Conservation (phyloP, 2,797 vertebrate species). For the Streptopelia turtur region DNA sequence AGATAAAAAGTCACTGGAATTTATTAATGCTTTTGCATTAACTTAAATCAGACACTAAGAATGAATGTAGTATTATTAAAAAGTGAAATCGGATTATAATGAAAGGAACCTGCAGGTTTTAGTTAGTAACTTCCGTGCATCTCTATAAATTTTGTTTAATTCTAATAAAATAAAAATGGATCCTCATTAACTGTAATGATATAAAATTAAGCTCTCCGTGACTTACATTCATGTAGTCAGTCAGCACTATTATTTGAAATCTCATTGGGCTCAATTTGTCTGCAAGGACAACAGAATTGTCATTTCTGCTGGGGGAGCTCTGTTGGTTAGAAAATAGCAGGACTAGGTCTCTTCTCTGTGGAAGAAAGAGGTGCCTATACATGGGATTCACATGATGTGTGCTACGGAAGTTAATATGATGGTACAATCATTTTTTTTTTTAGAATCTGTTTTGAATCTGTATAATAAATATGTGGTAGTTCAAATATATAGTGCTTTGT, state of each 20-base stretch:
- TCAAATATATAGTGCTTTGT: background rate
- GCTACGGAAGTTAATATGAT: background rate
- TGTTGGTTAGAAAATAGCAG: background rate
- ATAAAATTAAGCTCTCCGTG: conserved; percentile 42
- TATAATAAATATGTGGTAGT: background rate
- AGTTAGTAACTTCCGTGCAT: conserved; percentile 17
- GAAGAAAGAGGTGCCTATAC: background rate
- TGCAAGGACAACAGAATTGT: conserved; percentile 30
- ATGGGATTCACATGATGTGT: background rate
- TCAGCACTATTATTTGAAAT: conserved; percentile 26
- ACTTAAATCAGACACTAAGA: background rate
- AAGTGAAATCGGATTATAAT: conserved; percentile 9
- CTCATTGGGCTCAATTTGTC: background rate
- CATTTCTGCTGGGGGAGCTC: background rate
- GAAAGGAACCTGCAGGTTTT: conserved; percentile 42
- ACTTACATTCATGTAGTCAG: conserved; percentile 1
- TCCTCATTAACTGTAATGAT: conserved; percentile 24
- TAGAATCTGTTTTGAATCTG: background rate
- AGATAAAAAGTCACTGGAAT: conserved; percentile 42
- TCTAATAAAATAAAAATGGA: conserved; percentile 38
- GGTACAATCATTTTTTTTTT: background rate
- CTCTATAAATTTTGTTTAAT: conserved; percentile 37
- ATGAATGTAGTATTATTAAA: conserved; percentile 11
- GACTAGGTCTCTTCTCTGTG: background rate
- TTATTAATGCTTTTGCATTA: conserved; percentile 15